Conservation (phyloP, 2,888 invertebrate genomes). For the Dioctria rufipes region DNA sequence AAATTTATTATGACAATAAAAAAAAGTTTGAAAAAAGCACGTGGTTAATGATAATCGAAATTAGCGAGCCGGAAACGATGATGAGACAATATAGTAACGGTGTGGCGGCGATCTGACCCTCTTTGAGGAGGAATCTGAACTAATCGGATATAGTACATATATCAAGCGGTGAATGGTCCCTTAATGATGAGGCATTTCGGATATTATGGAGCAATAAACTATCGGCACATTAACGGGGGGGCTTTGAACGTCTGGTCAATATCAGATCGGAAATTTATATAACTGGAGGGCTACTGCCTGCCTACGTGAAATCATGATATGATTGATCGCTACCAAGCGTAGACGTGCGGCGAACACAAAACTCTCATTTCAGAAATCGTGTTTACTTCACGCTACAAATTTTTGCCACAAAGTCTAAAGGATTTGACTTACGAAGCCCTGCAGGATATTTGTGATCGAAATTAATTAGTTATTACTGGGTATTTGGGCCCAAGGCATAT, state of each 20-base stretch:
- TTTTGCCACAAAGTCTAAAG: neutral
- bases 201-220: constrained; percentile 6
- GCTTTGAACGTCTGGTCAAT: constrained; percentile 24
- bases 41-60: neutral
- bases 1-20: constrained; percentile 15
- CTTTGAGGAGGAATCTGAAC: neutral
- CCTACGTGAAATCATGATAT: constrained; percentile 32
- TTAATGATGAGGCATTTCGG: neutral
- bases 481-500: constrained; percentile 8
- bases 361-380: constrained; percentile 21
- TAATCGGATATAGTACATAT: neutral
- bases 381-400: constrained; percentile 8
- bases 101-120: neutral
- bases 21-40: neutral
- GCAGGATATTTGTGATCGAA: constrained; percentile 39
- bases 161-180: neutral
- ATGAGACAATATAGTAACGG: neutral
- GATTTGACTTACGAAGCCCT: constrained; percentile 30
- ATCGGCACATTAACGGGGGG: neutral
- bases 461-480: constrained; percentile 33
- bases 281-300: constrained; percentile 11
- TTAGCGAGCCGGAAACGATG: neutral
- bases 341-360: neutral
- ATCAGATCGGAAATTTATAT: constrained; percentile 33
- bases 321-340: constrained; percentile 40